These are phyloP conservation scores for Acronicta leporina DNA, from an alignment of 2,888 invertebrate genomes.

Conservation along the genomic window DNA sequence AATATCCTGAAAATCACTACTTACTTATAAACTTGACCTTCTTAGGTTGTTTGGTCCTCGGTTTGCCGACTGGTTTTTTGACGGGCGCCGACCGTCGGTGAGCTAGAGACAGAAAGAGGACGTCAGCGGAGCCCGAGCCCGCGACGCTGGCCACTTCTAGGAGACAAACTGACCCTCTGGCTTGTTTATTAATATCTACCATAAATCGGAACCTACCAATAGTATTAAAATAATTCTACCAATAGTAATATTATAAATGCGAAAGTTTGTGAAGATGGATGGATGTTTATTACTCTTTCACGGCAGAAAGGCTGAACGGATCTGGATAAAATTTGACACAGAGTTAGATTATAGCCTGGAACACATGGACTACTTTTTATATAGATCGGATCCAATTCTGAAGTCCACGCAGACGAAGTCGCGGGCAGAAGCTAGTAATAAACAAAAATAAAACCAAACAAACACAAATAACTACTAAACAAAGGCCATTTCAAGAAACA, in stretches of 20 bases:
- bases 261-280: too few relatives aligned
- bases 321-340: too few relatives aligned
- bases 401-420: too few relatives aligned
- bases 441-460: too few relatives aligned
- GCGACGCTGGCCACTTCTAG: slow-evolving; percentile 54
- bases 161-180: slow-evolving; percentile 58
- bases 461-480: neutral
- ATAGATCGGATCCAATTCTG: too few relatives aligned
- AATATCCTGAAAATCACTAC: slow-evolving; percentile 74
- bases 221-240: too few relatives aligned
- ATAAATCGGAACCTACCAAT: neutral
- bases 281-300: too few relatives aligned
- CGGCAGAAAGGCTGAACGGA: too few relatives aligned
- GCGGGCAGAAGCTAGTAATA: too few relatives aligned
- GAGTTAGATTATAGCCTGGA: too few relatives aligned
- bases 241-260: too few relatives aligned
- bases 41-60: slow-evolving; percentile 96
- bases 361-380: too few relatives aligned
- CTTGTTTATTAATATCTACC: slow-evolving; percentile 8
- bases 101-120: slow-evolving; percentile 64
- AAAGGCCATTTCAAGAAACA: neutral
- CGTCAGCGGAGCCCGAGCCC: slow-evolving; percentile 62
- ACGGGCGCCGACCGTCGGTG: slow-evolving; percentile 90
- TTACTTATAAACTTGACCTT: slow-evolving; percentile 97
- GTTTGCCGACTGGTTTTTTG: slow-evolving; percentile 94